Conservation (phyloP, 2,888 invertebrate genomes). For the Resseliella maxima region DNA sequence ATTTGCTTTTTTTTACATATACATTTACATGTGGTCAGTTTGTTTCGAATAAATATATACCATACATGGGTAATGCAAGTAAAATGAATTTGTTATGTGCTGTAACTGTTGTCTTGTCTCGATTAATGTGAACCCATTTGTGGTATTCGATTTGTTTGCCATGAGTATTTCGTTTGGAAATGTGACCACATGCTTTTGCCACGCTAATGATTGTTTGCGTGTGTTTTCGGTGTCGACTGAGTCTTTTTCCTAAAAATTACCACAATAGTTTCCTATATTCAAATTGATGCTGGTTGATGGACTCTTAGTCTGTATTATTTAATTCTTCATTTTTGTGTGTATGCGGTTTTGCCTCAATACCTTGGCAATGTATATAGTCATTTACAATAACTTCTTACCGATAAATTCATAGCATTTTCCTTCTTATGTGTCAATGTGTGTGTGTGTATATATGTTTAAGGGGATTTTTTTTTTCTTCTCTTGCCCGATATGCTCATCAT, state of each 20-base stretch:
- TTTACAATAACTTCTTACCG: background rate
- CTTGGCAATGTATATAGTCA: background rate
- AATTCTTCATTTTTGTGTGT: background rate
- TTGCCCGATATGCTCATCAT: background rate
- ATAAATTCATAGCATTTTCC: background rate
- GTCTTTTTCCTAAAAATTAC: background rate
- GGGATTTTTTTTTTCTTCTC: too few species aligned
- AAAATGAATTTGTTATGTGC: background rate
- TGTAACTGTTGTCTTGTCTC: background rate
- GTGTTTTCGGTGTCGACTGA: constrained; percentile 7
- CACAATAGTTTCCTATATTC: background rate
- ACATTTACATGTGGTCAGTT: constrained; percentile 15
- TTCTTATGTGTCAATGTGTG: too few species aligned
- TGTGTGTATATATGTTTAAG: too few species aligned
- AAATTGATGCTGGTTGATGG: background rate
- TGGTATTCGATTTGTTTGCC: background rate
- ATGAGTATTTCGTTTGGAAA: background rate
- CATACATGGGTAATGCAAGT: background rate
- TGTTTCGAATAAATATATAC: constrained; percentile 18
- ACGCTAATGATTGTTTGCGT: constrained; percentile 3
- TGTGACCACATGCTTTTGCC: background rate
- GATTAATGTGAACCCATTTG: background rate
- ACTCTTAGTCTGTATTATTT: background rate
- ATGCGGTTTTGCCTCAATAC: background rate
- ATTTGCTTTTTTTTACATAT: background rate